phyloP scores from a whole-genome alignment of 2,888 invertebrate genomes.

The Calameuta pallipes region DNA sequence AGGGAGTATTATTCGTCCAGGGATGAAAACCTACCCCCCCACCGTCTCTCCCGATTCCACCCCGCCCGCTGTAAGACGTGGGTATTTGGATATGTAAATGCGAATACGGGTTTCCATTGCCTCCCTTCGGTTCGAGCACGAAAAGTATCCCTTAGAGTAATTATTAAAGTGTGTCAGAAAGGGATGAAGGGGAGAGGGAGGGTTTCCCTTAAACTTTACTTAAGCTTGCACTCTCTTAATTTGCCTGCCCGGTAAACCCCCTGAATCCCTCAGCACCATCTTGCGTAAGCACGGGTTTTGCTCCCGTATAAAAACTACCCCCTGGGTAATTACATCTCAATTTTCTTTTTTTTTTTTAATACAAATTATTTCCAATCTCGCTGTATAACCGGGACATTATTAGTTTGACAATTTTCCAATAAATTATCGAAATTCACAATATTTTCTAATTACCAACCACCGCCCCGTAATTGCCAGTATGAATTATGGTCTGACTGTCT shows the following conservation, averaged over 20 bases:
- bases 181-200: neutral
- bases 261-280: neutral
- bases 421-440: neutral
- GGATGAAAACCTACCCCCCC: neutral
- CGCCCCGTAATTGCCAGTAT: neutral
- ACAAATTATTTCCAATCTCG: neutral
- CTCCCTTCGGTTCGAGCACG: neutral
- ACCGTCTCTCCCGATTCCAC: too few species aligned
- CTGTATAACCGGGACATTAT: neutral
- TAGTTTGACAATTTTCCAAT: neutral
- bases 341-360: neutral
- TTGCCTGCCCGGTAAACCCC: neutral
- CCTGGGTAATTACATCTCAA: neutral
- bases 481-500: neutral
- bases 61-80: neutral
- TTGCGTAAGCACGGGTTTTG: neutral
- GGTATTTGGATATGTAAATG: neutral
- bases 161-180: neutral
- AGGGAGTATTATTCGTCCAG: neutral
- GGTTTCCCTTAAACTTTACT: neutral
- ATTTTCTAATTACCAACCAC: neutral
- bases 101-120: neutral
- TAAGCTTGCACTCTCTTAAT: neutral
- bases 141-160: neutral
- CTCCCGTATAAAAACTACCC: neutral